A percentile compares a stretch with the other conserved stretches of the same genome.
Evolutionary conservation across 2,113 vertebrate genomes (phyloP).

Genomic region (Etheostoma spectabile): DNA sequence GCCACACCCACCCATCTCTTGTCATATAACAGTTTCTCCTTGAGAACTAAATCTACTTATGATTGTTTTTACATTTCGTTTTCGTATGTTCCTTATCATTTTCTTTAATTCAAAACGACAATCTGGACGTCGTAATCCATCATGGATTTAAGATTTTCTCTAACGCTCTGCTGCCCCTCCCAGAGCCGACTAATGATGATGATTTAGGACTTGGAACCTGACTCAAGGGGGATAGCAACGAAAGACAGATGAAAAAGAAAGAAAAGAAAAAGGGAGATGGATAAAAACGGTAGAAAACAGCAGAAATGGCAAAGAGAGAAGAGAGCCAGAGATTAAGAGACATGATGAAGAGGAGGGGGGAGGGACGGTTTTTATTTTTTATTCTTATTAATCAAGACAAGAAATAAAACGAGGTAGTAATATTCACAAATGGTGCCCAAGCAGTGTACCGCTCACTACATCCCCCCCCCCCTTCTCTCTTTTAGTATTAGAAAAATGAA

Average conservation of each 20-base stretch:
- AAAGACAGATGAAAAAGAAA: slow-evolving; percentile 19
- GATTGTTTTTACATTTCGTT: slow-evolving; percentile 77
- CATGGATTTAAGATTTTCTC: slow-evolving; percentile 77
- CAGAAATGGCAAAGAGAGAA: slow-evolving; percentile 15
- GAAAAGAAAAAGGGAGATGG: neutral
- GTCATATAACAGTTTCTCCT: slow-evolving; percentile 78
- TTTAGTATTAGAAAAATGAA: slow-evolving; percentile 80
- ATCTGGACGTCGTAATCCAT: slow-evolving; percentile 83
- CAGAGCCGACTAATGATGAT: slow-evolving; percentile 56
- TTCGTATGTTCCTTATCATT: slow-evolving; percentile 80
- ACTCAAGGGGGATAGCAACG: slow-evolving; percentile 55
- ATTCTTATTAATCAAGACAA: slow-evolving; percentile 62
- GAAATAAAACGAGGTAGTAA: slow-evolving; percentile 66
- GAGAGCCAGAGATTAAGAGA: slow-evolving; percentile 23
- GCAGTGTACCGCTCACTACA: neutral
- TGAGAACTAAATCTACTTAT: slow-evolving; percentile 84
- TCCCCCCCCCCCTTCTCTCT: neutral
- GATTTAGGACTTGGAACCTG: slow-evolving; percentile 64
- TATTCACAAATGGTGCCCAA: slow-evolving; percentile 69
- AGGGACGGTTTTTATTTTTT: neutral
- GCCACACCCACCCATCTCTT: neutral
- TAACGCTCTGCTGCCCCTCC: slow-evolving; percentile 47
- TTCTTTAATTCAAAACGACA: slow-evolving; percentile 83
- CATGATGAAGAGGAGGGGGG: neutral
- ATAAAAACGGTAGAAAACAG: neutral